A percentile compares a stretch with the other conserved stretches of the same genome.
Conservation (phyloP, 2,888 invertebrate species). For the Odontomyia ornata region DNA sequence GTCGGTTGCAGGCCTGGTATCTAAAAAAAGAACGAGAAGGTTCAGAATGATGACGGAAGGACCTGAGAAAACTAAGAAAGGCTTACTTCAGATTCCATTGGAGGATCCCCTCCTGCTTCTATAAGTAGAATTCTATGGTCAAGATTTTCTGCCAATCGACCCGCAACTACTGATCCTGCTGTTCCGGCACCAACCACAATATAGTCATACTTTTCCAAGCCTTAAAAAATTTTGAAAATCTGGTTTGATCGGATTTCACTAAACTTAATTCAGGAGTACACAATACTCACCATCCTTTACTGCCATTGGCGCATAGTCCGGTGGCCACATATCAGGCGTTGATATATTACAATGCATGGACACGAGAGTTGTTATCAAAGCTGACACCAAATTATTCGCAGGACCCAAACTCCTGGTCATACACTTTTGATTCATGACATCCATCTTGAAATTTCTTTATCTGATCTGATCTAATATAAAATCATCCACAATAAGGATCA, state of each 20-base stretch:
- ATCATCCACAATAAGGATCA: background rate
- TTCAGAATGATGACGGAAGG: background rate
- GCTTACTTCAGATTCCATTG: slow-evolving; percentile 64
- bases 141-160: slow-evolving; percentile 62
- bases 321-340: slow-evolving; percentile 20
- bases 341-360: slow-evolving; percentile 28
- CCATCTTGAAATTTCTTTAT: slow-evolving; percentile 18
- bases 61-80: background rate
- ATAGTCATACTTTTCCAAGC: slow-evolving; percentile 80
- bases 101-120: slow-evolving; percentile 67
- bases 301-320: slow-evolving; percentile 53
- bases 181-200: slow-evolving; percentile 87
- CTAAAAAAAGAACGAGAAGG: background rate
- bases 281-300: slow-evolving; percentile 42
- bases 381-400: slow-evolving; percentile 65
- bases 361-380: slow-evolving; percentile 65
- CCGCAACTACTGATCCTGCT: slow-evolving; percentile 70
- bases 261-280: background rate
- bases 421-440: slow-evolving; percentile 52
- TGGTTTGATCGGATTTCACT: too few species aligned
- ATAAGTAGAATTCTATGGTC: slow-evolving; percentile 65
- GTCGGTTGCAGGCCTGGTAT: slow-evolving; percentile 22
- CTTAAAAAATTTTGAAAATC: too few species aligned
- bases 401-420: slow-evolving; percentile 54
- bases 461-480: background rate